phyloP scores from a whole-genome alignment of 2,113 vertebrate genomes.

The Chelonoidis abingdonii region DNA sequence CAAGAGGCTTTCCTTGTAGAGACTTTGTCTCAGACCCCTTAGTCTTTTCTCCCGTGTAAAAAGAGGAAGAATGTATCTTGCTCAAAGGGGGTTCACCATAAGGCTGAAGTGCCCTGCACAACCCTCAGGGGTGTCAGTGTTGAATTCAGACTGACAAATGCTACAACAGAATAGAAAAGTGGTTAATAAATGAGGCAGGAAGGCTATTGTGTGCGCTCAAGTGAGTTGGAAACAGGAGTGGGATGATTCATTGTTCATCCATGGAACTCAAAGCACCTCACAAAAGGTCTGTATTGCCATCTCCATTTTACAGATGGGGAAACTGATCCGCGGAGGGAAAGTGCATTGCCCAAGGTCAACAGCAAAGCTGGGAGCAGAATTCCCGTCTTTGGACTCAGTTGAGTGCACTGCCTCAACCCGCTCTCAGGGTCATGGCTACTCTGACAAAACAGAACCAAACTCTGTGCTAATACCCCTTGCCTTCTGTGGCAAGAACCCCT shows the following conservation, averaged over 20 bases:
- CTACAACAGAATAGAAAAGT: no score
- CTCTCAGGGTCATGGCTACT: no score
- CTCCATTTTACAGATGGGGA: background rate
- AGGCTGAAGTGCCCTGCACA: no score
- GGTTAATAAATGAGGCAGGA: background rate
- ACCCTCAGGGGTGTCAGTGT: no score
- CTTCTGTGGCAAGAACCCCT: no score
- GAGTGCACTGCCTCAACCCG: no score
- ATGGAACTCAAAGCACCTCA: background rate
- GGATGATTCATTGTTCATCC: background rate
- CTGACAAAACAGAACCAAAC: no score
- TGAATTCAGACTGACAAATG: no score
- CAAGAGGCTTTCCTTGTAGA: conserved; percentile 24
- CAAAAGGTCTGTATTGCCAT: background rate
- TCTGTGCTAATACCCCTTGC: no score
- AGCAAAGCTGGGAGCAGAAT: no score
- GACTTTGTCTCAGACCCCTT: conserved; percentile 4
- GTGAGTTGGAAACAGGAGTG: background rate
- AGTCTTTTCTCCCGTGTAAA: background rate
- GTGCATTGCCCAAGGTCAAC: background rate
- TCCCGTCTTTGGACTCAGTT: no score
- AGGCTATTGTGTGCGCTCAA: background rate
- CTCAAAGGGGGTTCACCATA: background rate
- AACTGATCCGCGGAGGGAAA: background rate
- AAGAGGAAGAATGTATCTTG: background rate